Conservation (phyloP, 2,888 invertebrate genomes). For the Drosophila paracracens region DNA sequence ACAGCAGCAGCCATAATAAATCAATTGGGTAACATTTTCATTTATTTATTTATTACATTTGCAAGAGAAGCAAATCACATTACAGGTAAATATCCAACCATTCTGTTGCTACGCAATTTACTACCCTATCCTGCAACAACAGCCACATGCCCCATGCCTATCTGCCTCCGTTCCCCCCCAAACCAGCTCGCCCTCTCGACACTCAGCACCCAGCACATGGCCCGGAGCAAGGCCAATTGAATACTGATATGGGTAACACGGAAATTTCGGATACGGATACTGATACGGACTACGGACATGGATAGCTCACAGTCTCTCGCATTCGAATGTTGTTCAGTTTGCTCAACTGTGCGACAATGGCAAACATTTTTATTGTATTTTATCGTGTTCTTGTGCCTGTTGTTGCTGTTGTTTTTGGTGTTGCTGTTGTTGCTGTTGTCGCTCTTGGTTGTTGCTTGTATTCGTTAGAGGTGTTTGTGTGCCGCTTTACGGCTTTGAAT, state of each 20-base stretch:
- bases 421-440: slow-evolving; percentile 22
- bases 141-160: background rate
- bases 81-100: slow-evolving; percentile 33
- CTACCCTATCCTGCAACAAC: background rate
- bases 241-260: slow-evolving; percentile 45
- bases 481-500: slow-evolving; percentile 71
- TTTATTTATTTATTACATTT: slow-evolving; percentile 69
- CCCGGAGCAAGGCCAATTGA: slow-evolving; percentile 43
- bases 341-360: slow-evolving; percentile 62
- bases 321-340: slow-evolving; percentile 14
- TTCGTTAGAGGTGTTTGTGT: slow-evolving; percentile 39
- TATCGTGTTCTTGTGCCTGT: slow-evolving; percentile 25
- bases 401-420: slow-evolving; percentile 18
- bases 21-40: slow-evolving; percentile 72
- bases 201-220: background rate
- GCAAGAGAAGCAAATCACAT: slow-evolving; percentile 51
- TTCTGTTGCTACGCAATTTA: slow-evolving; percentile 8
- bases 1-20: slow-evolving; percentile 45
- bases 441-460: slow-evolving; percentile 15
- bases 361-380: slow-evolving; percentile 69
- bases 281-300: slow-evolving; percentile 33
- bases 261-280: slow-evolving; percentile 45
- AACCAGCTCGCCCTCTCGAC: background rate
- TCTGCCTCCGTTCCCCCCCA: background rate
- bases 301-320: slow-evolving; percentile 6